Evolutionary conservation across 2,113 vertebrate genomes (phyloP), one percentile per base, ranked within the genome.

Genomic region (Gymnorhina tibicen): DNA sequence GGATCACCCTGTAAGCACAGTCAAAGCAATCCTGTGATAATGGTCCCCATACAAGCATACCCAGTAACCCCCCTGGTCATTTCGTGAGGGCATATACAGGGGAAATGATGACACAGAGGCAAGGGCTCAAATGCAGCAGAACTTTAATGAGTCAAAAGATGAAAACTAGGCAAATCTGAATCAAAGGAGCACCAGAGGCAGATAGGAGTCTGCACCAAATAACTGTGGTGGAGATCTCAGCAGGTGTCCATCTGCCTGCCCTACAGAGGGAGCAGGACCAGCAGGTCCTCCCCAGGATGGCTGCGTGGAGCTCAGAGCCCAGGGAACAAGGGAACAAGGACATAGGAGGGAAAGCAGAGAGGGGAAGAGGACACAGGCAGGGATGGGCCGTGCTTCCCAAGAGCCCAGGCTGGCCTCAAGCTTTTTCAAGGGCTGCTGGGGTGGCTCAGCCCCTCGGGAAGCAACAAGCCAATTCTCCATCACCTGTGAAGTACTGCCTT

Each of bases 391-490:
- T 32, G 53, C 33, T 63, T 52, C 3, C 16, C 0, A 3, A 32
- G 69, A 55, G 44, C 13, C 24, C 13, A 56, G 62, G 23, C 32
- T 63, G 62, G 19, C 7, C 35, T 14, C 24, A 3, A 6, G 11
- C 22, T 1, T 41, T 13, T 33, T 6, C 16, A 32, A 30, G 58
- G 28, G 27, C 2, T 58, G 26, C 6, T 87, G 49, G 19, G 7
- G 0, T 10, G 16, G 74, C 39, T 80, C 39, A 79, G 56, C 8
- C 7, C 10, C 27, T 69, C 37, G 2, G 59, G 19, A 60, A 39
- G 27, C 14, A 55, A 6, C 8, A 53, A 47, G 24, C 0, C 0
- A 0, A 10, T 64, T 17, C 26, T 73, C 1, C 1, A 0, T 58
- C 16, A 3, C 15, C 28, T 27, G 11, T 6, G 24, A 3, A 1